Conservation (phyloP, 2,797 vertebrate species). For the Menidia menidia region DNA sequence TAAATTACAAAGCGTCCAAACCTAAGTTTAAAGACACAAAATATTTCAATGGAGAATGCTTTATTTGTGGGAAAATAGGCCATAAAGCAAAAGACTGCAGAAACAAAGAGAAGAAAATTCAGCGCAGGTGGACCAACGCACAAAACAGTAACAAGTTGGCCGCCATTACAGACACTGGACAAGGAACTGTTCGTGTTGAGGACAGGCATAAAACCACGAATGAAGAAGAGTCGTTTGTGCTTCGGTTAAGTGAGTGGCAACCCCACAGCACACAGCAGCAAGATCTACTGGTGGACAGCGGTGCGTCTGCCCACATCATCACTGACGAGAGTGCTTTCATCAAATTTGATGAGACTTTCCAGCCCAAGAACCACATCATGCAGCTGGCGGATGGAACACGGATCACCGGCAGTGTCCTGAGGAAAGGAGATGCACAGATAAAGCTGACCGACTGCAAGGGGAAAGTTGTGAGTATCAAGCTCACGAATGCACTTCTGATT, state of each 20-base stretch:
- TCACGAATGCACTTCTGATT: background rate
- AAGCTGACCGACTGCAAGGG: background rate
- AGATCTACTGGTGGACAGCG: conserved; percentile 2
- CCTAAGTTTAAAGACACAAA: background rate
- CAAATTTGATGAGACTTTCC: conserved; percentile 4
- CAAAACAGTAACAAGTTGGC: conserved; percentile 1
- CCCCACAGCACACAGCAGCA: conserved; percentile 1
- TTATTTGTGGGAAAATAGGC: conserved; percentile 1
- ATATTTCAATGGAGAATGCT: conserved; percentile 5
- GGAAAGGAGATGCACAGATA: background rate
- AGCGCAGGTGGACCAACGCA: background rate
- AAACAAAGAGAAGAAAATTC: background rate
- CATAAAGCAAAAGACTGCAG: conserved; percentile 12
- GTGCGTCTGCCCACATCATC: conserved; percentile 10
- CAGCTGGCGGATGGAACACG: background rate
- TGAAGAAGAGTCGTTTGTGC: background rate
- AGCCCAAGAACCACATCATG: conserved; percentile 3
- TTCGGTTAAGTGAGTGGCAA: background rate
- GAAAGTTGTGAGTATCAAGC: background rate
- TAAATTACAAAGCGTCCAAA: background rate
- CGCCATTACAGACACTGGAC: background rate
- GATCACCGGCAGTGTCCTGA: background rate
- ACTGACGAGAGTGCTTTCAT: conserved; percentile 1
- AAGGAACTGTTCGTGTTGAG: no score
- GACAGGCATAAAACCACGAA: background rate